These are phyloP conservation scores for Hyperoodon ampullatus DNA, from an alignment of 2,113 vertebrate genomes.

Conservation along the genomic window DNA sequence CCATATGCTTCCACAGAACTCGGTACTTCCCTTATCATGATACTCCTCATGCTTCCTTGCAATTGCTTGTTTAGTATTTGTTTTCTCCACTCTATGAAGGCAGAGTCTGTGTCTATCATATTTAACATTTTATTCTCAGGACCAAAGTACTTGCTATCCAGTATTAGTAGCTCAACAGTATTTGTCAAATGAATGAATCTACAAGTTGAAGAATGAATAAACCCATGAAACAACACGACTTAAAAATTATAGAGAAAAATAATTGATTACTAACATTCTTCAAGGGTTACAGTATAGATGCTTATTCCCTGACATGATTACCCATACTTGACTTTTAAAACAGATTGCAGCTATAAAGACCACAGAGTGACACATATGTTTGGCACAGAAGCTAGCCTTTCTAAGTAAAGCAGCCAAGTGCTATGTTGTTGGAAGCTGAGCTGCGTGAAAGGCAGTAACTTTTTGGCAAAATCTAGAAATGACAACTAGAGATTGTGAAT, in stretches of 20 bases:
- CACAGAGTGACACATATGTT: conserved; percentile 55
- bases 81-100: not conserved
- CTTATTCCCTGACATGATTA: not conserved
- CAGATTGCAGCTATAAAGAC: conserved; percentile 42
- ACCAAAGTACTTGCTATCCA: not conserved
- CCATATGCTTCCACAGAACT: not conserved
- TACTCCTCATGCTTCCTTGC: not conserved
- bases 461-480: conserved; percentile 69
- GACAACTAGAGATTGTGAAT: conserved; percentile 67
- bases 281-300: not conserved
- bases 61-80: not conserved
- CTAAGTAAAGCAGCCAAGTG: conserved; percentile 42
- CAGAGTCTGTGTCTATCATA: not conserved
- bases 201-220: not conserved
- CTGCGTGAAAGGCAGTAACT: conserved; percentile 21
- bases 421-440: conserved; percentile 46
- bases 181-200: not conserved
- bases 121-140: not conserved
- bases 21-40: not conserved
- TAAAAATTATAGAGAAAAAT: not conserved
- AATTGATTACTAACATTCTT: conserved; percentile 5
- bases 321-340: conserved; percentile 12
- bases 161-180: not conserved
- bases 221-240: not conserved
- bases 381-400: conserved; percentile 59